Evolutionary conservation across 2,888 invertebrate genomes (phyloP), one percentile per base, ranked within the genome.

Genomic region (Scaptodrosophila latifasciaeformis): DNA sequence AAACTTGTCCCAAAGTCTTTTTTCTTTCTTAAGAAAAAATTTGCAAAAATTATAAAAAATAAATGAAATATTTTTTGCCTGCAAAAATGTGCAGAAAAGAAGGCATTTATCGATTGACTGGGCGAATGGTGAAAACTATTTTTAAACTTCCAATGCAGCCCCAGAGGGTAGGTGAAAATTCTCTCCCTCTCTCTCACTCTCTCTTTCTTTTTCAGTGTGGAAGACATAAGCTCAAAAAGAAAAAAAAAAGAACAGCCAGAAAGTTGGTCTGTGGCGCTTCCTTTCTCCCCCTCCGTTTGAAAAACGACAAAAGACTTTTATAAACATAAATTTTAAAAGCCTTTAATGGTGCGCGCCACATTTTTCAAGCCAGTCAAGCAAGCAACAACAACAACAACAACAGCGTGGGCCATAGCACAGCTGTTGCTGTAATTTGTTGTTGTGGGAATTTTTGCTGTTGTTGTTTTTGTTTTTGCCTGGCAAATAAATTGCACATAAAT

Each of bases 401-500:
- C 34, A 46, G n/a, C 12, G 24, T 19, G 21, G 21, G 21, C 4
- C n/a, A 37, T 44, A 48, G 12, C 58, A 61, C 74, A 67, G 77
- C 67, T 74, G 75, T 60, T 66, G 54, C 51, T 46, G 40, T 58
- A 57, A n/a, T 37, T 50, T 58, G 56, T 48, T 59, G 49, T 42
- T 76, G 44, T 61, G 31, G 31, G 13, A 10, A 42, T 56, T 49
- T 39, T 31, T 52, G 37, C 47, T 30, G 9, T 29, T 46, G 35
- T 29, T 19, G 10, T 40, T 57, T 54, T 53, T 62, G 56, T 70
- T 53, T 78, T 75, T 62, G 63, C 55, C 66, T 66, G 69, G 71
- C 79, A 74, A 78, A 74, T 74, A 75, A 76, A 75, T 79, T 79
- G 79, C 79, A 67, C 79, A 76, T 79, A 75, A 78, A 79, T 74